phyloP scores from a whole-genome alignment of 2,113 vertebrate genomes.

The Dissostichus mawsoni region DNA sequence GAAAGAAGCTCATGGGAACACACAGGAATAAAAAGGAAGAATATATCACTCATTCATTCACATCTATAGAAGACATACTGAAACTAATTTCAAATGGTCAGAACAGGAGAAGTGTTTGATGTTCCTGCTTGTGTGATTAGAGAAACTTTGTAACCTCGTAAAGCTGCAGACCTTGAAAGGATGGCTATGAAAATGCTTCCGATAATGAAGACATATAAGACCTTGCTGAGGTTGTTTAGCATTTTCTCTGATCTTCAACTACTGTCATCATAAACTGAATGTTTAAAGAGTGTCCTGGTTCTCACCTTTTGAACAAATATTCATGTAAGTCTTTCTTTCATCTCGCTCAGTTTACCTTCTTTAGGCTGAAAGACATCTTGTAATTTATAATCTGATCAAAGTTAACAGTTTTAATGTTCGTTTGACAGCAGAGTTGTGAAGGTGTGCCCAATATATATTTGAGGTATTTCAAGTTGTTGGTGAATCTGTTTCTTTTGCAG shows the following conservation, averaged over 20 bases:
- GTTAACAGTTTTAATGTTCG: too few species aligned
- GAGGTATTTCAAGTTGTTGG: not conserved
- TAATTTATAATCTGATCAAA: not conserved
- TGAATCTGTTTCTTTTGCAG: constrained; percentile 9
- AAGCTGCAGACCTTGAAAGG: constrained; percentile 25
- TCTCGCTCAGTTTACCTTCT: not conserved
- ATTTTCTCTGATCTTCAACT: constrained; percentile 21
- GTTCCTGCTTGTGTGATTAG: constrained; percentile 28
- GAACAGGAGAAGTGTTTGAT: constrained; percentile 34
- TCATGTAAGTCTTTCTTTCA: not conserved
- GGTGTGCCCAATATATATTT: not conserved
- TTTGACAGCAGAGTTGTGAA: not conserved
- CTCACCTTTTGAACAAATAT: not conserved
- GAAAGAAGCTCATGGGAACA: not conserved
- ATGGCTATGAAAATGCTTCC: not conserved
- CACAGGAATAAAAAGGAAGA: not conserved
- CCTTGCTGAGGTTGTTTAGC: constrained; percentile 5
- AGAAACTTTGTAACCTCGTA: constrained; percentile 36
- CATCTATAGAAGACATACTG: constrained; percentile 17
- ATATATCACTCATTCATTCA: constrained; percentile 2
- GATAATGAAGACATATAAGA: constrained; percentile 5
- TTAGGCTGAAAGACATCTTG: not conserved
- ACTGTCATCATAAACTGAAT: constrained; percentile 21
- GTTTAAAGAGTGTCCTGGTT: constrained; percentile 13
- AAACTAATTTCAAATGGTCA: constrained; percentile 28